Conservation (phyloP, 2,797 vertebrate genomes). For the Schizopygopsis malacanthus region DNA sequence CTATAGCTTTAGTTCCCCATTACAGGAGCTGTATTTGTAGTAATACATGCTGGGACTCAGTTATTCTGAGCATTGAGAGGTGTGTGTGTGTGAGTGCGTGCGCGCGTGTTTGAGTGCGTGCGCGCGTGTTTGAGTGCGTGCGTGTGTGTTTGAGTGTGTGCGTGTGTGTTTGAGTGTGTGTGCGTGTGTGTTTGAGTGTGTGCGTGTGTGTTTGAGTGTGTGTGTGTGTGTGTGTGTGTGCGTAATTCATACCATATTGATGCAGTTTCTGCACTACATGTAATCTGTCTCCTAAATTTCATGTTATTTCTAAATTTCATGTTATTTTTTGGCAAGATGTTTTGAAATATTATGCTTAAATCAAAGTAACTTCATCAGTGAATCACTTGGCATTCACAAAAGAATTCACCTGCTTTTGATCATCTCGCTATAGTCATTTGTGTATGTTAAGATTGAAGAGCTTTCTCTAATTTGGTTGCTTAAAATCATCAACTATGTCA, state of each 20-base stretch:
- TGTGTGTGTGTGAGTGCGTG: too few species aligned
- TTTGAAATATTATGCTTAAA: slow-evolving; percentile 20
- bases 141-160: too few species aligned
- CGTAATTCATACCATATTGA: slow-evolving; percentile 26
- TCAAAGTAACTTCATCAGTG: slow-evolving; percentile 30
- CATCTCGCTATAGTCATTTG: slow-evolving; percentile 10
- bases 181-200: too few species aligned
- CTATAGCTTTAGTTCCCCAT: background rate
- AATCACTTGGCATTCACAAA: slow-evolving; percentile 1
- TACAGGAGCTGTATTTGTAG: slow-evolving; percentile 11
- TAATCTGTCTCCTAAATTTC: slow-evolving; percentile 2
- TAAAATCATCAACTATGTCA: slow-evolving; percentile 19
- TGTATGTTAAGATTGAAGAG: slow-evolving; percentile 16
- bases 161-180: too few species aligned
- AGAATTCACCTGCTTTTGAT: slow-evolving; percentile 32
- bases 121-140: too few species aligned
- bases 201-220: background rate
- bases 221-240: background rate
- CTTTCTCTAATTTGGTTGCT: slow-evolving; percentile 9
- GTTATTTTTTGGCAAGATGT: slow-evolving; percentile 22
- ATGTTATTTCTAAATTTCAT: slow-evolving; percentile 16
- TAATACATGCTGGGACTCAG: background rate
- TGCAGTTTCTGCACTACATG: background rate
- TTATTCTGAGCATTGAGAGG: background rate
- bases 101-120: too few species aligned